Evolutionary conservation across 2,113 vertebrate genomes (phyloP).

Genomic region (Callionymus lyra): DNA sequence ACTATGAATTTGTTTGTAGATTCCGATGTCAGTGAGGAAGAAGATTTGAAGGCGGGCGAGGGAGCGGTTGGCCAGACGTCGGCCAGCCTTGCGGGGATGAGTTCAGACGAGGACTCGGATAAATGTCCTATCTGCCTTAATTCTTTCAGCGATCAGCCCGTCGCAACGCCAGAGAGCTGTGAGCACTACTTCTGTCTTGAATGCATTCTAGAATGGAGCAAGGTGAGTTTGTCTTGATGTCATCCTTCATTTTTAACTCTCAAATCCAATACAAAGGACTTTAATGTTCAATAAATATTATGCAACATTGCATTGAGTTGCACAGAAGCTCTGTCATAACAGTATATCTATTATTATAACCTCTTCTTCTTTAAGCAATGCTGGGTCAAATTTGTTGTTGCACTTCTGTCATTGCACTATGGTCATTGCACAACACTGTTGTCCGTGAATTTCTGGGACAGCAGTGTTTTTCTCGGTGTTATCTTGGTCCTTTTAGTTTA

Average conservation of each 20-base stretch:
- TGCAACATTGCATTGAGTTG: too few species aligned
- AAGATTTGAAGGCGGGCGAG: slow-evolving; percentile 40
- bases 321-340: too few species aligned
- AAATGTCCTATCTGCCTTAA: slow-evolving; percentile 96
- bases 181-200: slow-evolving; percentile 94
- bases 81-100: slow-evolving; percentile 30
- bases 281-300: too few species aligned
- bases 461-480: too few species aligned
- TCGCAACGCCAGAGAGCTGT: slow-evolving; percentile 90
- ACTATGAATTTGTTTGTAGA: neutral
- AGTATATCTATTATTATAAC: too few species aligned
- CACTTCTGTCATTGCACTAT: too few species aligned
- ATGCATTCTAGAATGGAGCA: slow-evolving; percentile 92
- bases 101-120: slow-evolving; percentile 83
- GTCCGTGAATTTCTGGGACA: too few species aligned
- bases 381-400: too few species aligned
- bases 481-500: too few species aligned
- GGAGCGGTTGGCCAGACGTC: slow-evolving; percentile 31
- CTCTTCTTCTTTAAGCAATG: too few species aligned
- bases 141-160: slow-evolving; percentile 77
- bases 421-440: too few species aligned
- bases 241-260: slow-evolving; percentile 1
- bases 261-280: too few species aligned
- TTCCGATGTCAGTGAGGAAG: slow-evolving; percentile 44
- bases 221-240: slow-evolving; percentile 63